phyloP scores from a whole-genome alignment of 2,888 invertebrate genomes.

The Cybosia mesomella region DNA sequence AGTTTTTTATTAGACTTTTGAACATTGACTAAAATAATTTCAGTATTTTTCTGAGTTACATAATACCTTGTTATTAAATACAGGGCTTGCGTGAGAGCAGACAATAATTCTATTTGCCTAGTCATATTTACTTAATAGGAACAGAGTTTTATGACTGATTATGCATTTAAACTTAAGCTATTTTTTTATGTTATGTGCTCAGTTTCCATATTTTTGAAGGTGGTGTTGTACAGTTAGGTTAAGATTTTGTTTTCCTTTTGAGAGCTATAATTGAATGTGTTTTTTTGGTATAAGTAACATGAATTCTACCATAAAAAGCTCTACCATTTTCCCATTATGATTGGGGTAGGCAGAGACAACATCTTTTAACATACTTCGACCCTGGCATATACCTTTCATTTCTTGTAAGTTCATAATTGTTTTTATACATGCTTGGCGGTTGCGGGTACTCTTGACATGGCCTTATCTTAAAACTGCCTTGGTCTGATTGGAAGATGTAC shows the following conservation, averaged over 20 bases:
- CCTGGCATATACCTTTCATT: no score
- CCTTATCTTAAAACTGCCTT: no score
- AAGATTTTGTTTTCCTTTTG: background rate
- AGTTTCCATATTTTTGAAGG: background rate
- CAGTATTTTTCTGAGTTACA: background rate
- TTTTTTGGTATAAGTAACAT: background rate
- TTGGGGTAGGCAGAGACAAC: no score
- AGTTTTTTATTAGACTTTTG: background rate
- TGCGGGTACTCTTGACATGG: no score
- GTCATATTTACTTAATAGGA: slow-evolving; percentile 1
- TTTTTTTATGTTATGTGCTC: background rate
- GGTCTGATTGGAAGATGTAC: no score
- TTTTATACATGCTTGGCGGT: no score
- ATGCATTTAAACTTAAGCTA: background rate
- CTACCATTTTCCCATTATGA: no score
- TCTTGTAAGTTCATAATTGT: no score
- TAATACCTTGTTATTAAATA: no score
- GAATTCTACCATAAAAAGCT: background rate
- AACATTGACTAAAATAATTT: background rate
- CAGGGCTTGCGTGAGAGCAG: background rate
- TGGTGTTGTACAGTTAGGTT: background rate
- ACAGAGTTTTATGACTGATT: background rate
- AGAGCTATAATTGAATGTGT: background rate
- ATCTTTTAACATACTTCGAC: no score
- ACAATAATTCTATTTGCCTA: background rate